These are phyloP conservation scores for Tortricodes alternella DNA, from an alignment of 2,888 invertebrate genomes.

Conservation along the genomic window DNA sequence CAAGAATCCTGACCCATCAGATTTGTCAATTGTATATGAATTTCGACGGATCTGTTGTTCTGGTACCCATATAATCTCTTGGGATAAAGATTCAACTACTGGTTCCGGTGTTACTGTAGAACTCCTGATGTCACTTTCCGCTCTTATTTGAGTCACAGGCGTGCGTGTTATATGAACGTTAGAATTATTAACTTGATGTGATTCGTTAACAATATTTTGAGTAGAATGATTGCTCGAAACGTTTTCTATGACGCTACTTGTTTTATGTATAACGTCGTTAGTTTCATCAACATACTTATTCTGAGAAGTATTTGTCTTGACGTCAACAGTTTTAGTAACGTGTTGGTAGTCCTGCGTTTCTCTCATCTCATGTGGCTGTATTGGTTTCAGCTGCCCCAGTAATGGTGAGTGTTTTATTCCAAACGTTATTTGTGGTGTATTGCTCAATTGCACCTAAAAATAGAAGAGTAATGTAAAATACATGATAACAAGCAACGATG, in stretches of 20 bases:
- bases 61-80: slow-evolving; percentile 74
- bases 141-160: slow-evolving; percentile 64
- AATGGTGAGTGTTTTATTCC: slow-evolving; percentile 94
- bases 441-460: slow-evolving; percentile 65
- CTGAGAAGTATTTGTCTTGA: slow-evolving; percentile 3
- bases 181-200: slow-evolving; percentile 40
- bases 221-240: slow-evolving; percentile 34
- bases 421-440: slow-evolving; percentile 84
- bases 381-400: slow-evolving; percentile 77
- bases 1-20: slow-evolving; percentile 55
- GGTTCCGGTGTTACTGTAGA: slow-evolving; percentile 68
- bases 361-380: slow-evolving; percentile 40
- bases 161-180: slow-evolving; percentile 46
- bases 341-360: slow-evolving; percentile 13
- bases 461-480: slow-evolving; percentile 8
- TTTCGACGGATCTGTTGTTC: slow-evolving; percentile 67
- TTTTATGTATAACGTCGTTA: neutral
- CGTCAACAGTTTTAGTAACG: slow-evolving; percentile 1
- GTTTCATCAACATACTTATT: neutral
- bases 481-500: too few relatives aligned
- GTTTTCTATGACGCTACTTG: slow-evolving; percentile 32
- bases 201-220: slow-evolving; percentile 37
- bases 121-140: slow-evolving; percentile 63
- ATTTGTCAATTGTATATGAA: slow-evolving; percentile 73
- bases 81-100: slow-evolving; percentile 63